Percentiles rank a stretch among this genome's conserved stretches.
These are phyloP conservation scores for Drosophila nebulosa DNA, from an alignment of 1,140 invertebrate genomes.

Conservation along the genomic window DNA sequence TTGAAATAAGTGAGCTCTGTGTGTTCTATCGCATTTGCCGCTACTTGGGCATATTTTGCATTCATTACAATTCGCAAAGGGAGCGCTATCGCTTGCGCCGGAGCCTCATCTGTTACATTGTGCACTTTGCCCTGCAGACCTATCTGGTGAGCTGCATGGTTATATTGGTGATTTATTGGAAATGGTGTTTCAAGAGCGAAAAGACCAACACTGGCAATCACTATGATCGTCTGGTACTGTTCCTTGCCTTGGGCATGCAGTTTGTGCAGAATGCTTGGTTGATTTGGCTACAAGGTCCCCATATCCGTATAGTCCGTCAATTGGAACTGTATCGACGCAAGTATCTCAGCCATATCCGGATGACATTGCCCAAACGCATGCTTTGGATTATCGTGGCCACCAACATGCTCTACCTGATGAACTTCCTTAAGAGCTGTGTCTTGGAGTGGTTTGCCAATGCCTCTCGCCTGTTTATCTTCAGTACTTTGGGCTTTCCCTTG, in stretches of 20 bases:
- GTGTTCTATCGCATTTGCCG: slow-evolving; percentile 55
- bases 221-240: slow-evolving; percentile 51
- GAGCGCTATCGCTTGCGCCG: slow-evolving; percentile 36
- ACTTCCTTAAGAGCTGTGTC: slow-evolving; percentile 28
- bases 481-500: slow-evolving; percentile 49
- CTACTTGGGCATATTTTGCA: slow-evolving; percentile 61
- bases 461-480: slow-evolving; percentile 31
- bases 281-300: slow-evolving; percentile 42
- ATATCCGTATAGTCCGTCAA: slow-evolving; percentile 46
- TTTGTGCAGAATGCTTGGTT: slow-evolving; percentile 63
- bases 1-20: slow-evolving; percentile 28
- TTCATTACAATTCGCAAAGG: slow-evolving; percentile 37
- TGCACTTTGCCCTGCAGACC: slow-evolving; percentile 41
- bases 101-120: slow-evolving; percentile 48
- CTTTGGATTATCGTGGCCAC: slow-evolving; percentile 22
- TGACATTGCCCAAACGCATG: slow-evolving; percentile 38
- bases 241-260: slow-evolving; percentile 42
- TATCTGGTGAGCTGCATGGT: slow-evolving; percentile 44
- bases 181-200: slow-evolving; percentile 32
- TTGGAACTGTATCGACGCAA: slow-evolving; percentile 40
- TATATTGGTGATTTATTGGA: slow-evolving; percentile 38
- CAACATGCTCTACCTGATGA: slow-evolving; percentile 39
- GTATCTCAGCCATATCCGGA: slow-evolving; percentile 9
- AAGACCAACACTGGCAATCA: slow-evolving; percentile 57
- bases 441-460: slow-evolving; percentile 33